Evolutionary conservation across 2,797 vertebrate species (phyloP), one percentile per base, ranked within the genome.

Genomic region (Bradypodion ventrale): DNA sequence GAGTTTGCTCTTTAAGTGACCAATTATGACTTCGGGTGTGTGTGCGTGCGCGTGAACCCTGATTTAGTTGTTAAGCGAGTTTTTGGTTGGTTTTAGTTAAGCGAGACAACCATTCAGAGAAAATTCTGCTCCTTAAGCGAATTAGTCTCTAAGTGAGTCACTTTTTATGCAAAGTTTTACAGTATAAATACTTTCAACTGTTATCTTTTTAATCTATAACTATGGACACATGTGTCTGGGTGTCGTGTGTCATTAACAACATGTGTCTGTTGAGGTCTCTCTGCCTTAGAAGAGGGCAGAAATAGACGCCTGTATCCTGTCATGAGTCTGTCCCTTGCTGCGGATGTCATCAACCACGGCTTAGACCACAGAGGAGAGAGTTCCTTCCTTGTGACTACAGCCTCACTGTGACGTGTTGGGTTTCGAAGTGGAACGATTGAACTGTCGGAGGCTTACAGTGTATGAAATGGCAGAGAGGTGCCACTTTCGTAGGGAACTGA

Each of bases 351-450:
- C 32, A 72, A 73, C 76, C 70, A 66, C n/a, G 12, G 42, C 46
- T 49, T 16, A 79, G 59, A 1, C 69, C 56, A 78, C 44, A 78
- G 32, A 84, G 69, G 42, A 40, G 35, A 75, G 83, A 52, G 76
- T 46, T 52, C 63, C 68, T 73, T 74, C 37, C 83, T 79, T 69
- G n/a, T 85, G 69, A 74, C 35, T 70, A 40, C 77, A 79, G 77
- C 44, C 62, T 80, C 76, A 56, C 83, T 35, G 15, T 84, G 83
- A 84, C 59, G 69, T 37, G 19, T 29, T 59, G 9, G 70, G 66
- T 84, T 59, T 76, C 40, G 46, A 12, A 8, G 44, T 75, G 83
- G 83, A 85, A 84, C 42, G 27, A 73, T 40, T 19, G 5, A 8
- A 42, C 3, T 40, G 68, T 52, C 44, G 35, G 59, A 73, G 76